Evolutionary conservation across 37 sponge, comb jelly and placozoan genomes (phyloP).

Genomic region (Hexactinellida sp.): DNA sequence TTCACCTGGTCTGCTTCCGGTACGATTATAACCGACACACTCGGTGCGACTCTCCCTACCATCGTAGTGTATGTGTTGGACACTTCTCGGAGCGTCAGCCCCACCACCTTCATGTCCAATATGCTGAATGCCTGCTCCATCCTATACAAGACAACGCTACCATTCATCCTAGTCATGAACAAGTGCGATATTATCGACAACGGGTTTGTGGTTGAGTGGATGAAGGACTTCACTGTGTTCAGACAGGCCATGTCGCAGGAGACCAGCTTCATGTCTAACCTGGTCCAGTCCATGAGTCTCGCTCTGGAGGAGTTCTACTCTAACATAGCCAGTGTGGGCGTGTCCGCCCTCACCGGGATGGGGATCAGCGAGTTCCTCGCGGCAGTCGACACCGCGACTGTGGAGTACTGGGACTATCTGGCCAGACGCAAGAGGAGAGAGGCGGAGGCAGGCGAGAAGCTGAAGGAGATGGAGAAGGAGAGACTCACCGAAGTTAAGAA

Average conservation of each 20-base stretch:
- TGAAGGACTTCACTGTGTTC: constrained; percentile 85
- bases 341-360: constrained; percentile 58
- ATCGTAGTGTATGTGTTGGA: constrained; percentile 92
- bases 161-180: constrained; percentile 83
- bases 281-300: constrained; percentile 89
- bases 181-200: constrained; percentile 82
- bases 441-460: neutral
- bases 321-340: constrained; percentile 69
- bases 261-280: constrained; percentile 55
- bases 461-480: neutral
- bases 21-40: constrained; percentile 79
- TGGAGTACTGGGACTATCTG: constrained; percentile 39
- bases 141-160: constrained; percentile 78
- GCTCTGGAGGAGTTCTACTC: constrained; percentile 91
- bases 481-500: neutral
- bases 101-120: constrained; percentile 95
- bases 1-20: constrained; percentile 98
- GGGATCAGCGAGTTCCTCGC: constrained; percentile 65
- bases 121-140: constrained; percentile 98
- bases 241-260: constrained; percentile 74
- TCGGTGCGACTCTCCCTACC: constrained; percentile 75
- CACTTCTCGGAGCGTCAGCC: constrained; percentile 69
- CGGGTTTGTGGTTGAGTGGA: constrained; percentile 88
- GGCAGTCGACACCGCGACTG: constrained; percentile 44
- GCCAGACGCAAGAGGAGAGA: neutral